These are phyloP conservation scores for Setophaga coronata DNA, from an alignment of 2,113 vertebrate genomes.

Conservation along the genomic window DNA sequence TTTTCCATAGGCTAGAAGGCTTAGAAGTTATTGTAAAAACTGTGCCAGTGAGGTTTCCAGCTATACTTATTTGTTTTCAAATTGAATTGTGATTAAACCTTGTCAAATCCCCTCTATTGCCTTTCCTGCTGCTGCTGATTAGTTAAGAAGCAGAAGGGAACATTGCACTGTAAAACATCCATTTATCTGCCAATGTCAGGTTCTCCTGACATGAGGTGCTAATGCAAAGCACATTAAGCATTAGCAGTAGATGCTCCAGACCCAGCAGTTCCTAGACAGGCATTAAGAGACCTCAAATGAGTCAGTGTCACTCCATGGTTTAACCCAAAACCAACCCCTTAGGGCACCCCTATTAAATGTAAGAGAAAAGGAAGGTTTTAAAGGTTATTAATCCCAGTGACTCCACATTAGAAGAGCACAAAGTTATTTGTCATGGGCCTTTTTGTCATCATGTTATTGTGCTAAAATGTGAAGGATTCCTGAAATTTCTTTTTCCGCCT, in stretches of 20 bases:
- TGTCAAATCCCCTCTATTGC: constrained; percentile 6
- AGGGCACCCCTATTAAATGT: neutral
- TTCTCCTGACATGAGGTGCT: constrained; percentile 48
- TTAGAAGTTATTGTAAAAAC: constrained; percentile 15
- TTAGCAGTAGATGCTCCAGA: constrained; percentile 52
- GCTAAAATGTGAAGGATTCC: constrained; percentile 1
- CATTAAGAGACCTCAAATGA: constrained; percentile 44
- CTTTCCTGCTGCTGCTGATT: constrained; percentile 29
- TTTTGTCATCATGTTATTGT: neutral
- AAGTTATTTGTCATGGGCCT: constrained; percentile 14
- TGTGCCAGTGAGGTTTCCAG: neutral
- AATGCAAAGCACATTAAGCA: constrained; percentile 55
- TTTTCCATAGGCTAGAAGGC: neutral
- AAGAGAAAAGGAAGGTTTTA: constrained; percentile 37
- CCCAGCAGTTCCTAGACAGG: constrained; percentile 26
- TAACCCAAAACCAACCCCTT: constrained; percentile 30
- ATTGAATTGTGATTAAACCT: constrained; percentile 25
- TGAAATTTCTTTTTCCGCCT: constrained; percentile 2
- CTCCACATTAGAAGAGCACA: neutral
- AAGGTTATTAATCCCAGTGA: constrained; percentile 31
- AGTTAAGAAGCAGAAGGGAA: constrained; percentile 45
- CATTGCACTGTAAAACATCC: neutral
- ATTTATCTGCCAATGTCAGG: constrained; percentile 52
- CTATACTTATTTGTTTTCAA: neutral
- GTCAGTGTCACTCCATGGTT: constrained; percentile 23